phyloP scores from a whole-genome alignment of 1,140 invertebrate genomes.

The Lamellibrachia luymesi region DNA sequence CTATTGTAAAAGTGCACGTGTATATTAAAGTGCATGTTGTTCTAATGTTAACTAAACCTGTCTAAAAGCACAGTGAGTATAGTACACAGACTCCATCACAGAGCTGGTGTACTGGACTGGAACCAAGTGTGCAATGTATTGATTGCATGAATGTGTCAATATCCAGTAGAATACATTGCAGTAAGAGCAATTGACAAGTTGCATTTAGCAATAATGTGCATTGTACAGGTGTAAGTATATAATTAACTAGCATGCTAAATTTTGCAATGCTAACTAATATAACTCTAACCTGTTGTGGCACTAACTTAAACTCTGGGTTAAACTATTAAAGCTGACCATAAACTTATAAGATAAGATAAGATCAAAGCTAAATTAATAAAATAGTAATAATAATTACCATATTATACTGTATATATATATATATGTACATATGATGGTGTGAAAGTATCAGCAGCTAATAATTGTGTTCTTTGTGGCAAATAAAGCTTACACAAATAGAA shows the following conservation, averaged over 20 bases:
- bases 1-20: too few species aligned
- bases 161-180: conserved; percentile 20
- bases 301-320: background rate
- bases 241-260: background rate
- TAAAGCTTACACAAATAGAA: too few species aligned
- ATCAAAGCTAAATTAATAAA: too few species aligned
- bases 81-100: background rate
- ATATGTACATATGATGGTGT: too few species aligned
- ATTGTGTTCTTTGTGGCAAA: too few species aligned
- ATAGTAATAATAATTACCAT: too few species aligned
- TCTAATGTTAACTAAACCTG: background rate
- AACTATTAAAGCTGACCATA: too few species aligned
- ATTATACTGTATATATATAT: too few species aligned
- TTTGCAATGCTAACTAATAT: background rate
- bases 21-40: background rate
- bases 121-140: background rate
- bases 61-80: background rate
- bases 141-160: conserved; percentile 19
- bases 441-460: too few species aligned
- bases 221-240: background rate
- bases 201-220: background rate
- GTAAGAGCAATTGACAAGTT: background rate
- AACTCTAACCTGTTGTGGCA: background rate
- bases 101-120: background rate
- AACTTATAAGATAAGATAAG: too few species aligned